Base-by-base conservation (phyloP, 1,140 invertebrate genomes). In the Physella acuta region DNA sequence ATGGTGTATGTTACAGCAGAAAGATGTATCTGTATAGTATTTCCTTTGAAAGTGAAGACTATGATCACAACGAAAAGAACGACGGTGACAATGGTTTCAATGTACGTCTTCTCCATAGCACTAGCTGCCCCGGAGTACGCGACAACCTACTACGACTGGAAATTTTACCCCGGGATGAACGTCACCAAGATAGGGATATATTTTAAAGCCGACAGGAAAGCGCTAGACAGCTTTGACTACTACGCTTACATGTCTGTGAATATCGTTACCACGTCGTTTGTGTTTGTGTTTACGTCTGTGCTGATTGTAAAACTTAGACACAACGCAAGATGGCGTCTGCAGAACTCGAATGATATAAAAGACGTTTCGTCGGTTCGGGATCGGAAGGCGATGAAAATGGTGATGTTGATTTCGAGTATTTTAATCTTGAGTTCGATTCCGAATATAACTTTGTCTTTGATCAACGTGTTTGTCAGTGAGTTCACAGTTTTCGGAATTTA, bases 1-100 rank as follows among this genome's bases (percentile, higher is more conserved):
- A 37, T 34, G 3, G 34, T 60, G 11, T 60, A 60, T n/a, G 34
- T 60, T 4, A 60, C 58, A 28, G 58, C 33, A 4, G 58, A 60
- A 37, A 60, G 58, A 24, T 60, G 34, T 24, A 4, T 60, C 3
- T 33, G 58, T 37, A 60, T 60, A 11, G 3, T 33, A 8, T 36
- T 34, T 2, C 58, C 58, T 20, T 24, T 60, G 34, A 60, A 8
- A 60, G 58, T 60, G 28, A 60, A 60, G 34, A 14, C 30, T 16
- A 5, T 60, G 8, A 16, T 60, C 2, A 60, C 58, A 2, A 1
- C 33, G 16, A 60, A 2, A 36, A 17, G 16, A n/a, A 20, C 58
- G 4, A 36, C 30, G 34, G 1, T 60, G 11, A n/a, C 37, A 14
- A 37, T 60, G 3, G 3, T 4, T n/a, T 3, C 39, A 17, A 61